These are phyloP conservation scores for Hirtodrosophila duncani DNA, from an alignment of 2,888 invertebrate genomes.

Conservation along the genomic window DNA sequence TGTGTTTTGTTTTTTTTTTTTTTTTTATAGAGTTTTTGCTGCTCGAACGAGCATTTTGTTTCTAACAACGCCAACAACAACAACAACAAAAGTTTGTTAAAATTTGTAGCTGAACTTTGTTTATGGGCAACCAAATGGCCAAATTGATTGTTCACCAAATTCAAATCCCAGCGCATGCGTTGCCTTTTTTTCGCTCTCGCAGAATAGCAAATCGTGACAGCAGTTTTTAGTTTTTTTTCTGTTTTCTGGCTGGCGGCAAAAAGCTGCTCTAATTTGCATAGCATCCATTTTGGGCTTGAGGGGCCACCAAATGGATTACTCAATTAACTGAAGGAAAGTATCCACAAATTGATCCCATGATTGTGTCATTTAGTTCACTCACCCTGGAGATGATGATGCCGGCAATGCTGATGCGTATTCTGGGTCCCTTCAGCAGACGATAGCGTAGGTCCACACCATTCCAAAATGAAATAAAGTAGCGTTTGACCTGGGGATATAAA, in stretches of 20 bases:
- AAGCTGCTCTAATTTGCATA: slow-evolving; percentile 42
- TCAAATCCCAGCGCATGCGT: slow-evolving; percentile 57
- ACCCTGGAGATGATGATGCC: slow-evolving; percentile 97
- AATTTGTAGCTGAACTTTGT: slow-evolving; percentile 46
- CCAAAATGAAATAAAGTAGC: slow-evolving; percentile 97
- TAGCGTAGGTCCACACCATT: slow-evolving; percentile 96
- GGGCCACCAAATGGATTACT: slow-evolving; percentile 45
- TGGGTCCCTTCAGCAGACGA: slow-evolving; percentile 93
- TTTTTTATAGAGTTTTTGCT: too few relatives aligned
- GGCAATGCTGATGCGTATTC: slow-evolving; percentile 94
- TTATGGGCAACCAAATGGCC: slow-evolving; percentile 50
- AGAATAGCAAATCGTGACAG: slow-evolving; percentile 54
- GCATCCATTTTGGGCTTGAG: slow-evolving; percentile 36
- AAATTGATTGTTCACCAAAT: slow-evolving; percentile 69
- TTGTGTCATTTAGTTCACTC: slow-evolving; percentile 77
- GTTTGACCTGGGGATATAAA: slow-evolving; percentile 84
- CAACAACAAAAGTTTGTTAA: slow-evolving; percentile 58
- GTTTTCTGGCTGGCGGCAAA: slow-evolving; percentile 24
- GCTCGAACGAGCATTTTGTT: slow-evolving; percentile 29
- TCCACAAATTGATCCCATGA: slow-evolving; percentile 11
- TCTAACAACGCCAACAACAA: not conserved
- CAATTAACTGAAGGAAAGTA: slow-evolving; percentile 50
- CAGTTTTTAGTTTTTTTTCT: slow-evolving; percentile 13
- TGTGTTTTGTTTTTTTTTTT: slow-evolving; percentile 6
- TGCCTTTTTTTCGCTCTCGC: slow-evolving; percentile 26